Conservation (phyloP, 2,888 invertebrate species). For the Podabrus alpinus region DNA sequence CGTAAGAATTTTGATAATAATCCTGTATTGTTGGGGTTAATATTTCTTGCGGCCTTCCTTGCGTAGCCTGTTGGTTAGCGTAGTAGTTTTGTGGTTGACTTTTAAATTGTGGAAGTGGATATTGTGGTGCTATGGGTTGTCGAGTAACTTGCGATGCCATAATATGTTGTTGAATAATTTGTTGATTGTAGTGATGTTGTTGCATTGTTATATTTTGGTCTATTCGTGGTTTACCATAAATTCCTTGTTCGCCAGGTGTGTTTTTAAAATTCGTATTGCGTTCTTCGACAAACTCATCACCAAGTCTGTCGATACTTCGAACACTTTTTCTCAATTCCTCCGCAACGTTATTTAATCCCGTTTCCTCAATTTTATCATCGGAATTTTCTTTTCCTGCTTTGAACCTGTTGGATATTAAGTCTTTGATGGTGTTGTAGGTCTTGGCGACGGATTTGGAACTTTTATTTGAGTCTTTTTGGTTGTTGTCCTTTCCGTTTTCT, state of each 20-base stretch:
- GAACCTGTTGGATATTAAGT: constrained; percentile 81
- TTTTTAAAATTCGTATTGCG: constrained; percentile 47
- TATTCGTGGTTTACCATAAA: constrained; percentile 65
- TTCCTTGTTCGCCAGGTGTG: constrained; percentile 60
- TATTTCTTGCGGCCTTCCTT: constrained; percentile 62
- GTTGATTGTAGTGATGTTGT: constrained; percentile 51
- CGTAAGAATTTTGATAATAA: constrained; percentile 49
- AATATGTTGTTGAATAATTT: constrained; percentile 58
- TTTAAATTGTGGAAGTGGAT: constrained; percentile 50
- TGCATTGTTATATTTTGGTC: constrained; percentile 50
- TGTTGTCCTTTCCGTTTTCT: constrained; percentile 63
- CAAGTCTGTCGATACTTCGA: constrained; percentile 37
- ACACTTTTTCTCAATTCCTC: constrained; percentile 59
- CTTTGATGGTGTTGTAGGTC: constrained; percentile 81
- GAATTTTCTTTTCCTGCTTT: constrained; percentile 64
- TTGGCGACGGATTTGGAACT: constrained; percentile 72
- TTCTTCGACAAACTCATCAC: constrained; percentile 58
- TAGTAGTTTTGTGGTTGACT: constrained; percentile 48
- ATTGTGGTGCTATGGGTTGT: constrained; percentile 59
- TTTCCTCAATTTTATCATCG: constrained; percentile 63
- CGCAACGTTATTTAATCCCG: constrained; percentile 64
- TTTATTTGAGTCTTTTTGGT: constrained; percentile 61
- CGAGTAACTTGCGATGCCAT: constrained; percentile 54
- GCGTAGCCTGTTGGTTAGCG: constrained; percentile 46
- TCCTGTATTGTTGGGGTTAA: constrained; percentile 54